A percentile compares a stretch with the other conserved stretches of the same genome.
Conservation (phyloP, 2,113 vertebrate species). For the Perca fluviatilis region DNA sequence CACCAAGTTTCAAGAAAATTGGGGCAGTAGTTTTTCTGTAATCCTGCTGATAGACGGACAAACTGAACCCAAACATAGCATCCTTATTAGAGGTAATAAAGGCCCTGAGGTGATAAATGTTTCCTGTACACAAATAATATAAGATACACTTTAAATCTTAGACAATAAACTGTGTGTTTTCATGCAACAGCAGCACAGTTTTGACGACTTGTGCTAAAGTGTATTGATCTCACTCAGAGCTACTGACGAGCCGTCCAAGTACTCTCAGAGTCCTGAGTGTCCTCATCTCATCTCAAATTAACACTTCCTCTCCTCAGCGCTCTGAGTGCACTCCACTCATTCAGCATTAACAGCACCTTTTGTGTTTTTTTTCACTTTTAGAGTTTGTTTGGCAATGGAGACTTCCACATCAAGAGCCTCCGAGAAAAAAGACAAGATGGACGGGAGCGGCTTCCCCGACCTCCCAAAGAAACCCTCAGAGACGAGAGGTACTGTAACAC, state of each 20-base stretch:
- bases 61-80: too few relatives aligned
- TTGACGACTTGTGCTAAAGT: too few relatives aligned
- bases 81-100: too few relatives aligned
- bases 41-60: too few relatives aligned
- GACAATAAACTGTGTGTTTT: too few relatives aligned
- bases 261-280: neutral
- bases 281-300: conserved; percentile 5
- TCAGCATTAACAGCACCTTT: neutral
- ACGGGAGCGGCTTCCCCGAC: conserved; percentile 86
- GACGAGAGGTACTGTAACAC: conserved; percentile 85
- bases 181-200: too few relatives aligned
- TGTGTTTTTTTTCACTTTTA: conserved; percentile 52
- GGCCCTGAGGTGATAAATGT: too few relatives aligned
- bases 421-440: conserved; percentile 92
- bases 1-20: too few relatives aligned
- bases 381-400: conserved; percentile 87
- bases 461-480: conserved; percentile 88
- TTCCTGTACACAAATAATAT: too few relatives aligned
- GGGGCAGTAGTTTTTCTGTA: too few relatives aligned
- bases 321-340: neutral
- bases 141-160: too few relatives aligned
- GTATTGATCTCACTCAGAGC: neutral
- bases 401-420: conserved; percentile 81
- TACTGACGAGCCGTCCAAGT: neutral
- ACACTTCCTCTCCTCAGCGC: too few relatives aligned